A percentile compares a stretch with the other conserved stretches of the same genome.
phyloP scores from a whole-genome alignment of 2,113 vertebrate genomes.

The Bucco capensis region DNA sequence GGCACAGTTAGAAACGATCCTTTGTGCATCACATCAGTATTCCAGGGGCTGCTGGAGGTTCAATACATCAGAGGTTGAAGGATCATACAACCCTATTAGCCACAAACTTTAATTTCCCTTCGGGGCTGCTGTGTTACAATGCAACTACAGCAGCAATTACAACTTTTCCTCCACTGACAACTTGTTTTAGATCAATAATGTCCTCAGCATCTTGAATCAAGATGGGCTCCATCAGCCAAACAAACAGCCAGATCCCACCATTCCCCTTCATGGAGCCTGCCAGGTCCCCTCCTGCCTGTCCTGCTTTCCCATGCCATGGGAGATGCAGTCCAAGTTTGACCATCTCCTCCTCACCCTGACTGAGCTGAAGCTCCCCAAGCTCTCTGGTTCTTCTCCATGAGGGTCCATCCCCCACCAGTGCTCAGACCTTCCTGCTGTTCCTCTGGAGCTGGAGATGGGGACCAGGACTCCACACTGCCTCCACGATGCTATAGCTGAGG shows the following conservation, averaged over 20 bases:
- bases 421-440: accelerated
- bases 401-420: accelerated
- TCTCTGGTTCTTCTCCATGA: background rate
- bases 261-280: background rate
- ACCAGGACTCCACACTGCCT: accelerated
- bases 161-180: conserved; percentile 76
- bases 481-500: accelerated
- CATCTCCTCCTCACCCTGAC: background rate
- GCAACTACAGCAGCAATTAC: conserved; percentile 79
- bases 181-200: conserved; percentile 77
- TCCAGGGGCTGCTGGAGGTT: conserved; percentile 56
- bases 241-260: background rate
- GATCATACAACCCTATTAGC: conserved; percentile 80
- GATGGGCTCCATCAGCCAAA: conserved; percentile 16
- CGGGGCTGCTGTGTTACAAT: conserved; percentile 76
- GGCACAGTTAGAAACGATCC: conserved; percentile 56
- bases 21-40: conserved; percentile 70
- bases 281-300: background rate
- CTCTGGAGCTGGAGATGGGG: background rate
- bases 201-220: conserved; percentile 34
- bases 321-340: background rate
- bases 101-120: conserved; percentile 81
- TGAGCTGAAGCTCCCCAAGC: too few species aligned
- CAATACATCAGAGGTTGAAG: conserved; percentile 79
- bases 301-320: background rate